Conservation (phyloP, 1,140 invertebrate species). For the Battus philenor region DNA sequence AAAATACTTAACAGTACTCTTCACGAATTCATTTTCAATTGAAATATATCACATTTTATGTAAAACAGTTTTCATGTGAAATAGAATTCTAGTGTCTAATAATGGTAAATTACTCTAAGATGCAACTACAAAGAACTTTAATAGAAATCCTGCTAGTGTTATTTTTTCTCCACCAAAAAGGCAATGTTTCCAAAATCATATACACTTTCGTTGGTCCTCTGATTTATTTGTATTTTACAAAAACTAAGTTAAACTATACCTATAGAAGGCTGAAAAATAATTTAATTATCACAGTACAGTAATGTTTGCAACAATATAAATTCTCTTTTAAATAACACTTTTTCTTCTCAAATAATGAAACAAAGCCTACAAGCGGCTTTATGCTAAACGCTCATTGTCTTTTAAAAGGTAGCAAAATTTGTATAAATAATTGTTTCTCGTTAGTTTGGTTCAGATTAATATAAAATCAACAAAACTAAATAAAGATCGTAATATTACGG, state of each 20-base stretch:
- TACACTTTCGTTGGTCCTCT: background rate
- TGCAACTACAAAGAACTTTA: background rate
- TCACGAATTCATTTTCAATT: background rate
- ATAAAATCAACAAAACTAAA: too few relatives aligned
- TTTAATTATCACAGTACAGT: background rate
- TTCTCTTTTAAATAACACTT: too few relatives aligned
- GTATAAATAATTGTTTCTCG: too few relatives aligned
- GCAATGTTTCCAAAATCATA: background rate
- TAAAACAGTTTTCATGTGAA: too few relatives aligned
- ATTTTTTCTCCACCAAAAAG: too few relatives aligned
- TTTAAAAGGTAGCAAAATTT: too few relatives aligned
- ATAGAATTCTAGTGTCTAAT: background rate
- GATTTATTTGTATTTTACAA: background rate
- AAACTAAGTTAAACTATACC: background rate
- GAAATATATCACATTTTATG: too few relatives aligned
- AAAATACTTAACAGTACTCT: conserved; percentile 20
- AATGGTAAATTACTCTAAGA: background rate
- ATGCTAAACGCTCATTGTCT: conserved; percentile 8
- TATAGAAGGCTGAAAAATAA: background rate
- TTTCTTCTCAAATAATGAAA: background rate
- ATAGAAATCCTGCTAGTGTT: background rate
- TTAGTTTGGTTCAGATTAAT: too few relatives aligned
- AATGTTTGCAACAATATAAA: background rate
- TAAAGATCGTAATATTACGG: too few relatives aligned
- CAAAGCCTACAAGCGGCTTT: conserved; percentile 3